These are phyloP conservation scores for Garrulus glandarius DNA, from an alignment of 2,797 vertebrate species.

Conservation along the genomic window DNA sequence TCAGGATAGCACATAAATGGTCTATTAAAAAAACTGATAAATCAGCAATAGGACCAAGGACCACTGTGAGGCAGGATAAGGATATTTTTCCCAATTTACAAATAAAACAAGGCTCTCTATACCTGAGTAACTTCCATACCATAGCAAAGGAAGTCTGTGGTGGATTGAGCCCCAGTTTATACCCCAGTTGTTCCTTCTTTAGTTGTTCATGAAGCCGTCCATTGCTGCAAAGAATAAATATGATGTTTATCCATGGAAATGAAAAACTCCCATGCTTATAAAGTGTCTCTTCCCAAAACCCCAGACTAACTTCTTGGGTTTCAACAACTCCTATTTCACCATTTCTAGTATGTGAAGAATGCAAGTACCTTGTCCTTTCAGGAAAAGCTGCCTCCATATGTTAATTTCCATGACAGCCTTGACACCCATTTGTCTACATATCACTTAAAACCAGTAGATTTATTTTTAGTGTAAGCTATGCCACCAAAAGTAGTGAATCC, in stretches of 20 bases:
- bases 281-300: background rate
- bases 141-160: background rate
- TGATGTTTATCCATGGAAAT: background rate
- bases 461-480: background rate
- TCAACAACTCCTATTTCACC: background rate
- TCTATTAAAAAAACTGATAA: background rate
- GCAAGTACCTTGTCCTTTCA: background rate
- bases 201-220: background rate
- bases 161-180: background rate
- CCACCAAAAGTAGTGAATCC: background rate
- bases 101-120: background rate
- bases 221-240: background rate
- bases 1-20: background rate
- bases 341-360: background rate
- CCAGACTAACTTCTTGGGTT: background rate
- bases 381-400: background rate
- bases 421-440: background rate
- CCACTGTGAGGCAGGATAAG: background rate
- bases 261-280: background rate
- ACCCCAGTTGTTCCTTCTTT: background rate
- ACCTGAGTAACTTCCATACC: background rate
- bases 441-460: background rate
- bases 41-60: background rate
- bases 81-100: background rate
- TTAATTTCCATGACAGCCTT: background rate